phyloP scores from a whole-genome alignment of 2,797 vertebrate genomes.

The Hippoglossus hippoglossus region DNA sequence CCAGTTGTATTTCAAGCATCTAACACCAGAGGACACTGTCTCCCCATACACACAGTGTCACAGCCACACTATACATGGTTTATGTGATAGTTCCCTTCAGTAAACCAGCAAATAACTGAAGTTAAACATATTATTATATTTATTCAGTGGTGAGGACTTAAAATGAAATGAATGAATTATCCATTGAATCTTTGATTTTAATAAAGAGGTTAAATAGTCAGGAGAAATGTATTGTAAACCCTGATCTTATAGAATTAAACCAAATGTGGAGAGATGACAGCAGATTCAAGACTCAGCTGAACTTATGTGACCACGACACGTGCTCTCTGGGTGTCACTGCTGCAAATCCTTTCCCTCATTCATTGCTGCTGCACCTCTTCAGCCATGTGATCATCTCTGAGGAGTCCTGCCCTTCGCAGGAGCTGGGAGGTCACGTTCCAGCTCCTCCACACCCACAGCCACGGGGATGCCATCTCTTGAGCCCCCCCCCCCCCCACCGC shows the following conservation, averaged over 20 bases:
- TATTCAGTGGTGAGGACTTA: neutral
- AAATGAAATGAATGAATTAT: neutral
- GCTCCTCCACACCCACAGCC: slow-evolving; percentile 55
- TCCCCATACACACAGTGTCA: slow-evolving; percentile 36
- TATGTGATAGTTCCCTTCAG: neutral
- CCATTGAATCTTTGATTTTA: neutral
- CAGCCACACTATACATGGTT: neutral
- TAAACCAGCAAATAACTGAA: slow-evolving; percentile 10
- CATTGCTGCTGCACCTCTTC: slow-evolving; percentile 14
- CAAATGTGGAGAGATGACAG: neutral
- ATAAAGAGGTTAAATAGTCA: neutral
- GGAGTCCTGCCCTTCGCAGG: slow-evolving; percentile 52
- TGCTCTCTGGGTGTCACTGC: slow-evolving; percentile 24
- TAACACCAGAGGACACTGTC: slow-evolving; percentile 68
- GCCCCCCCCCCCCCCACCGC: slow-evolving; percentile 15
- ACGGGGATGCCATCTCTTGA: slow-evolving; percentile 58
- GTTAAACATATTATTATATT: neutral
- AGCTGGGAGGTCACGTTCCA: slow-evolving; percentile 63
- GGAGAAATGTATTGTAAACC: neutral
- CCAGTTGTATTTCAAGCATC: slow-evolving; percentile 16
- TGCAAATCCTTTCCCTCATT: slow-evolving; percentile 15
- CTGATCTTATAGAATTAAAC: neutral
- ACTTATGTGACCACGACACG: slow-evolving; percentile 6
- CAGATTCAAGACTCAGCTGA: slow-evolving; percentile 9
- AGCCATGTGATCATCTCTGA: slow-evolving; percentile 52